Base-by-base conservation (phyloP, 2,888 invertebrate species). In the Idaea aversata region DNA sequence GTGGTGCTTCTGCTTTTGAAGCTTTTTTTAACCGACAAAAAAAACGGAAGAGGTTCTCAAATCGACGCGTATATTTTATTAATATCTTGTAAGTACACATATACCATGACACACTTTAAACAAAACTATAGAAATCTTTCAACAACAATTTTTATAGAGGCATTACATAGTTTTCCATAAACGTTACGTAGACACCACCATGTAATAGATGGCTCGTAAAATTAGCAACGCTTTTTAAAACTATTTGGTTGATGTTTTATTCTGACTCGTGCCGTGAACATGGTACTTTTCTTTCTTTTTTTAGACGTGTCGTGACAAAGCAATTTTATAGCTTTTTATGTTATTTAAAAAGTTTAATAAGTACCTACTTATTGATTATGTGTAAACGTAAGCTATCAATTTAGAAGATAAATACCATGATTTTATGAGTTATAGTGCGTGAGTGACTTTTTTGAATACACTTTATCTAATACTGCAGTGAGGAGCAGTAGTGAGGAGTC, bases 191-290 rank as follows among this genome's bases (percentile, higher is more conserved):
- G 15, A 15, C 3, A 16, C 58, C 58, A 59, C 16, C 16, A 16
- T 59, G 15, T 15, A 59, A 67, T 65, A 47, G 60, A 68, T 66
- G 69, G 67, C 69, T 72, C 66, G 68, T 73, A 71, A 68, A 72
- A 73, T 77, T 75, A 38, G 75, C 63, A 65, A 76, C 75, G 75
- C 72, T 73, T 74, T 74, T 75, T 72, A 75, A 67, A 61, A 47
- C 10, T 47, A 47, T 47, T 47, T 10, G 47, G 47, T 47, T 10
- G 47, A 47, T 47, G 47, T 47, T 47, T 47, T 47, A 13, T 47
- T 47, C 13, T 47, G 13, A 47, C 57, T 59, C 34, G 35, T 7
- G 57, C 57, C 57, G 10, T 47, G 10, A 10, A 13, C 47, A 10
- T 47, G 47, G 47, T 13, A 10, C 16, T 61, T 61, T 61, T 36